Percentiles rank a stretch among this genome's conserved stretches.
Evolutionary conservation across 2,113 vertebrate species (phyloP).

Genomic region (Albula glossodonta): DNA sequence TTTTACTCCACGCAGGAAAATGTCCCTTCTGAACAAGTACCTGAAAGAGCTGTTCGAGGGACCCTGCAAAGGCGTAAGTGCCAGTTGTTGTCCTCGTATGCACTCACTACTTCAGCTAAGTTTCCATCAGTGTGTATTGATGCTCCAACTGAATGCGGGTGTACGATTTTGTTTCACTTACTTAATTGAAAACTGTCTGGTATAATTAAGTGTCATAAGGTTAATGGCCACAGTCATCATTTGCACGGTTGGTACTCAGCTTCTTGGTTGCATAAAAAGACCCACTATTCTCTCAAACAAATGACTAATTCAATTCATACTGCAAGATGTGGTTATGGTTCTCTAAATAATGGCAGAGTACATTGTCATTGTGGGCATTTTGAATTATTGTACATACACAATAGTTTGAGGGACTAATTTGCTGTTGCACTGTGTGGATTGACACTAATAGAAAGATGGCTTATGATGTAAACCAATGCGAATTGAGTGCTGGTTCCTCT

Average conservation of each 20-base stretch:
- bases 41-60: conserved; percentile 77
- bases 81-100: background rate
- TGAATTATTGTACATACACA: background rate
- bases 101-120: background rate
- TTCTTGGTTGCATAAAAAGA: background rate
- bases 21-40: conserved; percentile 77
- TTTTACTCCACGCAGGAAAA: conserved; percentile 64
- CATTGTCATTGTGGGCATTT: background rate
- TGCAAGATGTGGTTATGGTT: too few species aligned
- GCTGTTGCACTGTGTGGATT: too few species aligned
- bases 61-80: conserved; percentile 65
- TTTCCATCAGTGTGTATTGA: background rate
- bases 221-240: too few species aligned
- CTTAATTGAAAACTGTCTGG: too few species aligned
- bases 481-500: too few species aligned
- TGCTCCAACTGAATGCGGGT: too few species aligned
- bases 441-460: too few species aligned
- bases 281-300: background rate
- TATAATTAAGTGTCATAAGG: too few species aligned
- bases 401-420: background rate
- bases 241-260: too few species aligned
- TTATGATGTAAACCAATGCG: too few species aligned
- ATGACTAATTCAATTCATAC: background rate
- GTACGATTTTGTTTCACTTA: background rate
- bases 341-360: background rate